Base-by-base conservation (phyloP, 2,797 vertebrate genomes). In the Staurois parvus region DNA sequence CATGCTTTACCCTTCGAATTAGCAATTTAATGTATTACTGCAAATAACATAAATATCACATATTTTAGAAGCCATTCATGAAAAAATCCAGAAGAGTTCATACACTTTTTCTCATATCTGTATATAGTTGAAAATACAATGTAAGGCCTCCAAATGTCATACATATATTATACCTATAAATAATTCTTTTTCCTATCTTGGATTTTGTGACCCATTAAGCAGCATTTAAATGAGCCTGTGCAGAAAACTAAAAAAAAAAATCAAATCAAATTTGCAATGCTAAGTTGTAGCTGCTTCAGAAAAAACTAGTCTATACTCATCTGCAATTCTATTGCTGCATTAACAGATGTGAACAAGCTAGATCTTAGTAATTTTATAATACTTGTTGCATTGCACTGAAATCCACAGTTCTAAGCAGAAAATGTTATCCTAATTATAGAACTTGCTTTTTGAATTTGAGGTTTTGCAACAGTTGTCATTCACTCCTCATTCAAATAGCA, bases 321-420 rank as follows among this genome's bases (percentile, higher is more conserved):
- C 59, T 85, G 84, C 84, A 85, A 85, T 85, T 85, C 84, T 85
- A 80, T 79, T 80, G 77, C 84, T 42, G 37, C 64, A 85, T 85
- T 85, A 85, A 80, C 70, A 74, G 37, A 73, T 75, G 37, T 74
- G 76, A 80, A 79, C 70, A 85, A 74, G 26, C 72, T 34, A 17
- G 17, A 28, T 40, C 29, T 24, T 21, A 26, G 64, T 80, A 52
- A 75, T 64, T 52, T 80, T 85, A 37, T 56, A 80, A 80, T 85
- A 80, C 77, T 62, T 67, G 77, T 73, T 67, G 70, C 56, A 74
- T 73, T 29, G 73, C 69, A 48, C 34, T 67, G 69, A 67, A 80
- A 75, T 30, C 40, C 30, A 30, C 76, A 40, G 37, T n/a, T 42
- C 29, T 45, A n/a, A 26, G 45, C 37, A 37, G 62, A 74, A 40